phyloP scores from a whole-genome alignment of 2,888 invertebrate species.

The Calameuta pallipes region DNA sequence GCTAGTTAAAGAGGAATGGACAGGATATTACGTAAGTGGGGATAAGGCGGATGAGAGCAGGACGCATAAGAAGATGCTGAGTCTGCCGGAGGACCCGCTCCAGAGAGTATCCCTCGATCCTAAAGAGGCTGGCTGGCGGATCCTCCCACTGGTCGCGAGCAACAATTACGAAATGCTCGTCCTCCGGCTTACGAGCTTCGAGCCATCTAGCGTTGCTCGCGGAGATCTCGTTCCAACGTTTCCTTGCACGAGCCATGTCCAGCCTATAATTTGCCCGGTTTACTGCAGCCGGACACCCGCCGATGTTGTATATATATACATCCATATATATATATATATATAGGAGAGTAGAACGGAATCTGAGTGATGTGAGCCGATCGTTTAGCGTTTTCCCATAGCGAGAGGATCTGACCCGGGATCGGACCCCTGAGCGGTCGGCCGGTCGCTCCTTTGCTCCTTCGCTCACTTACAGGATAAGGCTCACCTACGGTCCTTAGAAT shows the following conservation, averaged over 20 bases:
- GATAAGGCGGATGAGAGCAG: no score
- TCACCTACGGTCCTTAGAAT: not conserved
- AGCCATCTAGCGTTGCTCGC: not conserved
- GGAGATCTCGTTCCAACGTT: not conserved
- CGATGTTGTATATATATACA: slow-evolving; percentile 17
- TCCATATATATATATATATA: slow-evolving; percentile 23
- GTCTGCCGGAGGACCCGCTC: not conserved
- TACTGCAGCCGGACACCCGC: slow-evolving; percentile 6
- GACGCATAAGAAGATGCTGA: not conserved
- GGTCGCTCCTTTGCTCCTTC: slow-evolving; percentile 11
- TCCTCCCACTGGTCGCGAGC: not conserved
- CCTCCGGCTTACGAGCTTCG: not conserved
- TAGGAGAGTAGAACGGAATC: slow-evolving; percentile 43
- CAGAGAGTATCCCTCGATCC: not conserved
- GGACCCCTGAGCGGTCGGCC: slow-evolving; percentile 49
- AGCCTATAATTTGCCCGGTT: slow-evolving; percentile 7
- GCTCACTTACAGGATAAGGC: not conserved
- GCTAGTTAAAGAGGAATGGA: no score
- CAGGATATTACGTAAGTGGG: no score
- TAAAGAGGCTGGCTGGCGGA: not conserved
- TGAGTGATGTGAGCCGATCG: slow-evolving; percentile 66
- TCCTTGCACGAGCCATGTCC: slow-evolving; percentile 10
- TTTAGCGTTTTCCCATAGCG: slow-evolving; percentile 65
- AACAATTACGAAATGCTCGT: not conserved
- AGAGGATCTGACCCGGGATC: slow-evolving; percentile 65